Conservation (phyloP, 2,888 invertebrate species). For the Galerucella calmariensis region DNA sequence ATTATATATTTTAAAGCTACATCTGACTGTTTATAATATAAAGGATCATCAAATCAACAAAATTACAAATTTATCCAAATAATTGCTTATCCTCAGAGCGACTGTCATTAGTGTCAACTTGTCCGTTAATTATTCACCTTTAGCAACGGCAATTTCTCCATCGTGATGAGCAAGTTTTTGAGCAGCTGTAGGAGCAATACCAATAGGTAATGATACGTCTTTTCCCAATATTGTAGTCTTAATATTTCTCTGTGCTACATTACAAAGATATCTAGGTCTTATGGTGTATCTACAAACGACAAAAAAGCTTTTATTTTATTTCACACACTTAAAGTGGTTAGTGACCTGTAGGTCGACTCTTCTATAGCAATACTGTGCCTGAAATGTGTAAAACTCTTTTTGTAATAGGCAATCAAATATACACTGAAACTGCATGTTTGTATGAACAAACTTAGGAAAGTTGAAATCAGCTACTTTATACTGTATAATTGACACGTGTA, state of each 20-base stretch:
- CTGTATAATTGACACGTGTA: no score
- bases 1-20: no score
- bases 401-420: no score
- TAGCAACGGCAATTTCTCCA: constrained; percentile 85
- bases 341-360: no score
- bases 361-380: no score
- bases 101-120: not conserved
- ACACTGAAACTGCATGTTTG: no score
- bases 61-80: not conserved
- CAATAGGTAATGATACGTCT: constrained; percentile 77
- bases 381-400: no score
- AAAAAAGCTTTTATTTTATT: constrained; percentile 5
- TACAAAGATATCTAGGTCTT: constrained; percentile 79
- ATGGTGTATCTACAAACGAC: constrained; percentile 73
- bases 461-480: not conserved
- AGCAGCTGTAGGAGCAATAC: constrained; percentile 90
- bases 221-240: constrained; percentile 74
- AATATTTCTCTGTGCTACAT: constrained; percentile 75
- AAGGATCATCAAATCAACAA: not conserved
- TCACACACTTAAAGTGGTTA: not conserved
- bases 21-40: no score
- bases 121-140: constrained; percentile 68
- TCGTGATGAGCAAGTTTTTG: constrained; percentile 91
- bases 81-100: not conserved
- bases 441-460: no score